A percentile compares a stretch with the other conserved stretches of the same genome.
Evolutionary conservation across 2,888 invertebrate species (phyloP).

Genomic region (Rotaria magnacalcarata): DNA sequence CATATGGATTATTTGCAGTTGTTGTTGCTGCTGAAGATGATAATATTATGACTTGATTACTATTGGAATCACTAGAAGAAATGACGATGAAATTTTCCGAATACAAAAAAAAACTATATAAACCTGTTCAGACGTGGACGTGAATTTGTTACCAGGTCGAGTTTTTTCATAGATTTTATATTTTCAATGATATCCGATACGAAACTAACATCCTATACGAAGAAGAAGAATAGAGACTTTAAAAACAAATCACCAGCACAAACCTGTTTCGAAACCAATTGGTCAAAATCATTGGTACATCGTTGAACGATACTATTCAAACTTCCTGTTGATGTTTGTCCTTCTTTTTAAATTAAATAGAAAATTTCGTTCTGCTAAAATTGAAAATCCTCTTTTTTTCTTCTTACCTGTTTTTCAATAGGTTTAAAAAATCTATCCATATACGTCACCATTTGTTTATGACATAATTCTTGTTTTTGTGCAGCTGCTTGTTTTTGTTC

Average conservation of each 20-base stretch:
- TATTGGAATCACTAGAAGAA: background rate
- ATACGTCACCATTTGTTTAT: background rate
- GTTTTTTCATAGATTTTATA: background rate
- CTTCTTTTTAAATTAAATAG: background rate
- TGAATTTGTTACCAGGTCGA: background rate
- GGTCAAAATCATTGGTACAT: background rate
- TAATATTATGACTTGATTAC: background rate
- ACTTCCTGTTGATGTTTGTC: background rate
- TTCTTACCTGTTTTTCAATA: background rate
- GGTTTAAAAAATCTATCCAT: background rate
- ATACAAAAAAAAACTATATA: background rate
- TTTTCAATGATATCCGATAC: background rate
- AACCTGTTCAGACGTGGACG: slow-evolving; percentile 11
- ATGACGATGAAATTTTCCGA: too few species aligned
- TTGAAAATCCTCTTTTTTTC: too few species aligned
- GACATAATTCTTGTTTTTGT: background rate
- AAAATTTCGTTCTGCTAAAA: background rate
- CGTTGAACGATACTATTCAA: background rate
- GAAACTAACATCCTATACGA: background rate
- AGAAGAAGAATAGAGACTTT: background rate
- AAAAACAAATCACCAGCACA: background rate
- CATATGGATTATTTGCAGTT: background rate
- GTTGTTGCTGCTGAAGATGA: background rate
- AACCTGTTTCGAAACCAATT: background rate
- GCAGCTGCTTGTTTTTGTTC: background rate